phyloP scores from a whole-genome alignment of 2,888 invertebrate species.

The Ochropleura plecta region DNA sequence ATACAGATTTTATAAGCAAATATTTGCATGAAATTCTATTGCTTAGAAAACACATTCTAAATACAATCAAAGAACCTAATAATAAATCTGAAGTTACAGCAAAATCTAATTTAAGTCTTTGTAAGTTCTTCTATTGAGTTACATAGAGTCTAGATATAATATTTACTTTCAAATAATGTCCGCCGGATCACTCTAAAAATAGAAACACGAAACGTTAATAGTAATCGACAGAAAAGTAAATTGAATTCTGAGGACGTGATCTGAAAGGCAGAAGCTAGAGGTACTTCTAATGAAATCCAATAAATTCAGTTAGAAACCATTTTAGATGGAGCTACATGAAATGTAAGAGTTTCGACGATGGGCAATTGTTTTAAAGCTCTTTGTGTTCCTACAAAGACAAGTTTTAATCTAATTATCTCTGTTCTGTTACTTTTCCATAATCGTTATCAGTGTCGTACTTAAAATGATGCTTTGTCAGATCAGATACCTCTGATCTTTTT shows the following conservation, averaged over 20 bases:
- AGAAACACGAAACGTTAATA: not conserved
- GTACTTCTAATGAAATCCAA: not conserved
- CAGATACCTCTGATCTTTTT: not conserved
- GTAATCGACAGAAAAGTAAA: not conserved
- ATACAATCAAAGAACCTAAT: not conserved
- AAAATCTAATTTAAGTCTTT: not conserved
- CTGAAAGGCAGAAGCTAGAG: not conserved
- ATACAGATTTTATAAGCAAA: not conserved
- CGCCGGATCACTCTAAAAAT: not conserved
- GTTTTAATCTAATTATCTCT: not conserved
- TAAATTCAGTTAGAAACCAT: conserved; percentile 23
- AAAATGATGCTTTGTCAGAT: not conserved
- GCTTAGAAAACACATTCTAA: not conserved
- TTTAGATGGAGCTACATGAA: not conserved
- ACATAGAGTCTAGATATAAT: not conserved
- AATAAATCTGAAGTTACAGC: not conserved
- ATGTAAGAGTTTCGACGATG: not conserved
- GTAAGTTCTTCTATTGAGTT: not conserved
- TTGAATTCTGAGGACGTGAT: conserved; percentile 17
- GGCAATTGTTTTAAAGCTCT: not conserved
- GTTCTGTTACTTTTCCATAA: not conserved
- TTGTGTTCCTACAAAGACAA: not conserved
- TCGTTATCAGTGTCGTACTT: not conserved
- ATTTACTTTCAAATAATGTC: not conserved
- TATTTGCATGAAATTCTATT: not conserved